A percentile compares a stretch with the other conserved stretches of the same genome.
Conservation (phyloP, 1,140 invertebrate species). For the Drosophila bipectinata region DNA sequence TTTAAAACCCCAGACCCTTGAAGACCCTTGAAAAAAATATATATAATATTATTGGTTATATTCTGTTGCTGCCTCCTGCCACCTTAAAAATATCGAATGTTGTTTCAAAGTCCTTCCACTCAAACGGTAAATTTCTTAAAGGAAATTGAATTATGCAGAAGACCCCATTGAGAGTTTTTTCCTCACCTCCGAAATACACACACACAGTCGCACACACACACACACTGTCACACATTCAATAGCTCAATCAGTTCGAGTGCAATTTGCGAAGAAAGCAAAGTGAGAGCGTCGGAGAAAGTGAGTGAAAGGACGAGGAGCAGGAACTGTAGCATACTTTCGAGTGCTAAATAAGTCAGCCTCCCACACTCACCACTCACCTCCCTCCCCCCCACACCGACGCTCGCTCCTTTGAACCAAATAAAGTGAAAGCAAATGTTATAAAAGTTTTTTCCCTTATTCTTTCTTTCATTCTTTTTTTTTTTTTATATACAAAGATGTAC, state of each 20-base stretch:
- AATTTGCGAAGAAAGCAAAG: conserved; percentile 47
- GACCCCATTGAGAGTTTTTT: conserved; percentile 16
- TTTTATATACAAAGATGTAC: not conserved
- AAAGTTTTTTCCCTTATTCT: conserved; percentile 44
- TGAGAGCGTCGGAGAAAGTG: not conserved
- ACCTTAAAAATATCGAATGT: conserved; percentile 21
- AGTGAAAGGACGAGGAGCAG: conserved; percentile 5
- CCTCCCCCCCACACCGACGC: not conserved
- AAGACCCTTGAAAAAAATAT: too few species aligned
- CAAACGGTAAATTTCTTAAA: conserved; percentile 33
- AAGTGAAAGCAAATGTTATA: conserved; percentile 61
- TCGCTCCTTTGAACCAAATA: conserved; percentile 32
- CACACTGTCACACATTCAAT: conserved; percentile 24
- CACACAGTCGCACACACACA: not conserved
- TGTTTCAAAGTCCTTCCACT: conserved; percentile 28
- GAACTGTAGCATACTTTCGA: conserved; percentile 60
- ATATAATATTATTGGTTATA: not conserved
- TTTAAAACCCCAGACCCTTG: too few species aligned
- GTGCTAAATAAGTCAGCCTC: conserved; percentile 65
- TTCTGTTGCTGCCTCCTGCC: not conserved
- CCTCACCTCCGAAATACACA: conserved; percentile 6
- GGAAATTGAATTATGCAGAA: conserved; percentile 50
- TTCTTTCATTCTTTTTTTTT: conserved; percentile 6
- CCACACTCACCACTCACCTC: not conserved
- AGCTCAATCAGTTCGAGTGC: conserved; percentile 72